Conservation (phyloP, 2,888 invertebrate genomes). For the Plagiodera versicolora region DNA sequence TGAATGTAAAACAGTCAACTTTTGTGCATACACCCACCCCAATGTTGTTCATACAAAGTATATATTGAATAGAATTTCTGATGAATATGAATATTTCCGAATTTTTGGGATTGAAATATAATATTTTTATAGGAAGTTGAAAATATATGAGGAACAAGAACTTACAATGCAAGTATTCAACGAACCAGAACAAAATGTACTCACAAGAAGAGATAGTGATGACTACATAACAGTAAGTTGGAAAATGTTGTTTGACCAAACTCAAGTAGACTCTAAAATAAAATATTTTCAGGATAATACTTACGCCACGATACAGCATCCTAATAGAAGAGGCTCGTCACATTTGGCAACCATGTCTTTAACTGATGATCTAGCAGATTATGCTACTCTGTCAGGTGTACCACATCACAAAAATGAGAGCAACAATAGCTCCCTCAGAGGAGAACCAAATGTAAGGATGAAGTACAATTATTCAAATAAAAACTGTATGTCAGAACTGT, state of each 20-base stretch:
- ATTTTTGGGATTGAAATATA: conserved; percentile 16
- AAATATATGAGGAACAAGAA: conserved; percentile 90
- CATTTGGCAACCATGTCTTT: conserved; percentile 53
- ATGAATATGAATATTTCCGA: no score
- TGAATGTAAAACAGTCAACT: neutral
- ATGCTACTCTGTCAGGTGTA: conserved; percentile 64
- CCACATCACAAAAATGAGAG: conserved; percentile 51
- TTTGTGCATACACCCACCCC: no score
- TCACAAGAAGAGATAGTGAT: conserved; percentile 54
- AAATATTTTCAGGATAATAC: conserved; percentile 63
- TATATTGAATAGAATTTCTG: no score
- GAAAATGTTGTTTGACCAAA: neutral
- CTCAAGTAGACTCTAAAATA: neutral
- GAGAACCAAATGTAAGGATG: conserved; percentile 59
- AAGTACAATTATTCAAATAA: no score
- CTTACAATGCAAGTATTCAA: conserved; percentile 91
- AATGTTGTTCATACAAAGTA: no score
- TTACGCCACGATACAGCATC: conserved; percentile 78
- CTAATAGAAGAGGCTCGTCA: conserved; percentile 56
- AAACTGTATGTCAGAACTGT: no score
- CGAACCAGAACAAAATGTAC: conserved; percentile 65
- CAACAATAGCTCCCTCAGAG: conserved; percentile 59
- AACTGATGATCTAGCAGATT: conserved; percentile 63
- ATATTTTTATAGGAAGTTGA: conserved; percentile 65
- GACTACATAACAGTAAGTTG: conserved; percentile 56